phyloP scores from a whole-genome alignment of 2,888 invertebrate genomes.

The Mesodorylaimus sp. region DNA sequence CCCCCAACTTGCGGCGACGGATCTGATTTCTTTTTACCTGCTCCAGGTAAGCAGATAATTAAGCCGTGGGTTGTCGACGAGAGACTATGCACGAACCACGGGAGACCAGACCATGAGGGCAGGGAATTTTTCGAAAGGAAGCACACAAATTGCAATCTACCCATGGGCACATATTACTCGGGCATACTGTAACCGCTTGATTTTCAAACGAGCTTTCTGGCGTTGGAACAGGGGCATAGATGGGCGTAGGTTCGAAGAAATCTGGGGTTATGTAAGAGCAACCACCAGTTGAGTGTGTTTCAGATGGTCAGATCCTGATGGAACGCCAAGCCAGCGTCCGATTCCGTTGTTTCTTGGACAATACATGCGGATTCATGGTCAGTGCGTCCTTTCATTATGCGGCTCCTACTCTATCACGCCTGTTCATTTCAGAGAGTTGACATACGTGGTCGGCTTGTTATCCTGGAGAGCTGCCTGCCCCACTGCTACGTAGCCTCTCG shows the following conservation, averaged over 20 bases:
- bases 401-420: not conserved
- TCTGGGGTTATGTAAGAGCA: too few relatives aligned
- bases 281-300: not conserved
- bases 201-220: too few relatives aligned
- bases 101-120: too few relatives aligned
- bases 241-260: too few relatives aligned
- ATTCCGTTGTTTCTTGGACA: conserved; percentile 93
- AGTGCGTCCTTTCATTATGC: conserved; percentile 33
- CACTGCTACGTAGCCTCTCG: conserved; percentile 49
- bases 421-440: conserved; percentile 63
- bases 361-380: conserved; percentile 96
- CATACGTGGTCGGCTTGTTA: conserved; percentile 84
- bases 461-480: conserved; percentile 64
- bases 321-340: conserved; percentile 94
- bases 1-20: too few relatives aligned
- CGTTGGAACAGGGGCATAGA: too few relatives aligned
- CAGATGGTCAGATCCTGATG: conserved; percentile 30
- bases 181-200: not conserved
- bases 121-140: not conserved
- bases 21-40: too few relatives aligned
- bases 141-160: not conserved
- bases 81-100: too few relatives aligned
- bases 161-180: not conserved
- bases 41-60: too few relatives aligned
- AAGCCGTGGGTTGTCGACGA: too few relatives aligned